These are phyloP conservation scores for Baccha elongata DNA, from an alignment of 2,888 invertebrate genomes.

Conservation along the genomic window DNA sequence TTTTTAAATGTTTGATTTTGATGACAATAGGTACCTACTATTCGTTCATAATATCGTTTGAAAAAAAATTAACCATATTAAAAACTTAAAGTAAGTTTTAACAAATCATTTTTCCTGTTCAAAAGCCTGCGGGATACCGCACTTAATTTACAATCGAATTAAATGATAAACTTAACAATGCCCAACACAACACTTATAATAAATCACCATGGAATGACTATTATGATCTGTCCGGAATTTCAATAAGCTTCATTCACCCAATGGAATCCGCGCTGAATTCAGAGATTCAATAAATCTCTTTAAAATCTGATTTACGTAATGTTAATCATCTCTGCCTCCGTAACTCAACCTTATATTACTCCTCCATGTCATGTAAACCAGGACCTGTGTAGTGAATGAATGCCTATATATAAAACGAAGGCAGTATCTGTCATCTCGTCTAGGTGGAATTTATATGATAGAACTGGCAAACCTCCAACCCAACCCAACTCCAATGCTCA, in stretches of 20 bases:
- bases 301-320: constrained; percentile 71
- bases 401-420: neutral
- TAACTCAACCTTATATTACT: neutral
- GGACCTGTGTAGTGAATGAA: neutral
- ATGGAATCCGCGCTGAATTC: constrained; percentile 17
- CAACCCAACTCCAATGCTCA: neutral
- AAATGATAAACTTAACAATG: constrained; percentile 52
- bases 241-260: constrained; percentile 67
- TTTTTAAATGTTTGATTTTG: too few species aligned
- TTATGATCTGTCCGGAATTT: constrained; percentile 65
- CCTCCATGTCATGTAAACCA: neutral
- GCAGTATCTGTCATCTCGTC: constrained; percentile 43
- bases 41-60: too few species aligned
- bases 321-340: constrained; percentile 59
- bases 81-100: too few species aligned
- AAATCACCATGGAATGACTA: constrained; percentile 59
- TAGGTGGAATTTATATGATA: neutral
- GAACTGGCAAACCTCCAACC: neutral
- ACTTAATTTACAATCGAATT: constrained; percentile 65
- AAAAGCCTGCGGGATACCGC: constrained; percentile 7
- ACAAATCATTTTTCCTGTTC: neutral
- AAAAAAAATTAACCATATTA: too few species aligned
- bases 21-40: too few species aligned
- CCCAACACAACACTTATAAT: constrained; percentile 39
- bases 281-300: constrained; percentile 68